Evolutionary conservation across 2,888 invertebrate genomes (phyloP), one percentile per base, ranked within the genome.

Genomic region (Drosophila mimetica): DNA sequence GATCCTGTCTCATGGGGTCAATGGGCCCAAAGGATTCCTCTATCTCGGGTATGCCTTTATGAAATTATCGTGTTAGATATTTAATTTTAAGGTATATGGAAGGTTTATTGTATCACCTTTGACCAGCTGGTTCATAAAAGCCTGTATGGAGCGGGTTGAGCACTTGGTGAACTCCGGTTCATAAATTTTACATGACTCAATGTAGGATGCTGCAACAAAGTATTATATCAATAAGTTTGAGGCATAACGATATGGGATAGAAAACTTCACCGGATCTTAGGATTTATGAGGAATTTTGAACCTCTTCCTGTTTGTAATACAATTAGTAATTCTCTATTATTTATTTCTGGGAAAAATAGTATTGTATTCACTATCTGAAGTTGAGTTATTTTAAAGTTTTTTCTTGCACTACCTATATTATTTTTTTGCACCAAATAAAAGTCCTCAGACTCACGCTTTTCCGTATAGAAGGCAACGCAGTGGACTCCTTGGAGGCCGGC

Each of bases 161-260:
- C 95, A 95, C 70, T 94, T 94, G 34, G 93, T 93, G 77, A 95
- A 95, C 52, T 93, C 92, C 2, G 94, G 94, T 78, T 94, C 93
- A 79, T 93, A 93, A 86, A 93, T 94, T 69, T 92, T 91, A 81
- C 95, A 95, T 65, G 95, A 94, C 81, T 93, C 93, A 53, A 95
- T 92, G 83, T 93, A 95, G 77, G 92, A 91, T 22, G 95, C 95
- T 95, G 92, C 88, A 94, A 44, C 64, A 7, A 14, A 36, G 4
- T 4, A 51, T 36, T 30, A 53, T 46, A 14, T n/a, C 44, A 50
- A 53, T 64, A 61, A 42, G 1, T 9, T 37, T 52, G 37, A 20
- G 16, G 14, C 8, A 5, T 16, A 55, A 25, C 8, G 14, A 36
- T 8, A 25, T 1, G 9, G 1, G 14, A 9, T 2, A 14, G 14